phyloP scores from a whole-genome alignment of 2,113 vertebrate genomes.

The Trachemys scripta region DNA sequence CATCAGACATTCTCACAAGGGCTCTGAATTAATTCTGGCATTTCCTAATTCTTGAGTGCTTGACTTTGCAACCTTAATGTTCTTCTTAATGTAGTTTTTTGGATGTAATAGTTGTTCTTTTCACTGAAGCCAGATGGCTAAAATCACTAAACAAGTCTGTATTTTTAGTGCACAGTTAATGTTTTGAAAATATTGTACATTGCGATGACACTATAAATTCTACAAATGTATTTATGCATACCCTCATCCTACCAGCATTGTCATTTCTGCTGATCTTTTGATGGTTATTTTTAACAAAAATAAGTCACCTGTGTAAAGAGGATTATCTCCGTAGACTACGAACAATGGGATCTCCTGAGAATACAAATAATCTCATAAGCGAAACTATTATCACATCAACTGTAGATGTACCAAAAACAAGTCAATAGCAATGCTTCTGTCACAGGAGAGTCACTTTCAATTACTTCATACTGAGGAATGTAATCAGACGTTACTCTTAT shows the following conservation, averaged over 20 bases:
- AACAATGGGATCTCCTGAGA: neutral
- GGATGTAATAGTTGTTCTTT: neutral
- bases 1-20: neutral
- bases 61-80: neutral
- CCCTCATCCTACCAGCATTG: neutral
- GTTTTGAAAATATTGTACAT: neutral
- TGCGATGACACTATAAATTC: neutral
- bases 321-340: neutral
- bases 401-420: neutral
- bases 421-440: neutral
- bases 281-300: neutral
- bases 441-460: neutral
- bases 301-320: neutral
- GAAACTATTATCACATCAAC: neutral
- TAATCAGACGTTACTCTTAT: neutral
- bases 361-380: fast-evolving
- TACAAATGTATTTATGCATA: neutral
- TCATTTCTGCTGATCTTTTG: neutral
- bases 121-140: neutral
- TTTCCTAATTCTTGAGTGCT: neutral
- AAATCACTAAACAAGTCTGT: neutral
- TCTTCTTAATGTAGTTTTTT: neutral
- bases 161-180: neutral
- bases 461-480: neutral
- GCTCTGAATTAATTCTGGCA: neutral